Conservation (phyloP, 2,888 invertebrate genomes). For the Megaustenia siamemsis region DNA sequence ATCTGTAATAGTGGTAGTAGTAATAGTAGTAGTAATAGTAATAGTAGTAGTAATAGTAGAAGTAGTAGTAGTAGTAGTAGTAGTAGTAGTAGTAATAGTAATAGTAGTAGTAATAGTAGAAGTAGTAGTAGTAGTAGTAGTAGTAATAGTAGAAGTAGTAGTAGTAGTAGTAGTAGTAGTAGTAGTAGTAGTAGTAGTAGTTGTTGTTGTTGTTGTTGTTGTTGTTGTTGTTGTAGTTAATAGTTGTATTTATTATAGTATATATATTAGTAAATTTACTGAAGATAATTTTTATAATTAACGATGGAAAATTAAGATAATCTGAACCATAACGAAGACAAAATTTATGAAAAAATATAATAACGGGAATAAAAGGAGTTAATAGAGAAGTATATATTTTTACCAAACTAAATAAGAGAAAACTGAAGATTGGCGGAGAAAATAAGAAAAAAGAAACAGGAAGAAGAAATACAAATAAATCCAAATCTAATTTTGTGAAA, state of each 20-base stretch:
- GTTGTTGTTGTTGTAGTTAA: background rate
- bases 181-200: conserved; percentile 28
- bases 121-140: conserved; percentile 35
- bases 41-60: conserved; percentile 32
- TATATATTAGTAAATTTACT: background rate
- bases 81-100: conserved; percentile 24
- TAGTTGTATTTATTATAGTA: background rate
- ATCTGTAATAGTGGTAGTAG: background rate
- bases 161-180: conserved; percentile 35
- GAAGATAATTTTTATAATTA: too few species aligned
- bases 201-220: background rate
- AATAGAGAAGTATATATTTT: too few species aligned
- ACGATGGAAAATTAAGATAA: too few species aligned
- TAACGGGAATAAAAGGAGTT: too few species aligned
- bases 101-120: conserved; percentile 16
- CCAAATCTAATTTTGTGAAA: background rate
- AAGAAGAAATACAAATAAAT: background rate
- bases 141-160: conserved; percentile 23
- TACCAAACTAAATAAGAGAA: background rate
- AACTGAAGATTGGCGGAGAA: background rate
- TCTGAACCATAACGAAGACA: too few species aligned
- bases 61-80: conserved; percentile 44
- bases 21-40: conserved; percentile 16
- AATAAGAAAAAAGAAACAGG: background rate
- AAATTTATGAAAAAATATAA: too few species aligned